These are phyloP conservation scores for Mythimna loreyi DNA, from an alignment of 2,888 invertebrate genomes.

Conservation along the genomic window DNA sequence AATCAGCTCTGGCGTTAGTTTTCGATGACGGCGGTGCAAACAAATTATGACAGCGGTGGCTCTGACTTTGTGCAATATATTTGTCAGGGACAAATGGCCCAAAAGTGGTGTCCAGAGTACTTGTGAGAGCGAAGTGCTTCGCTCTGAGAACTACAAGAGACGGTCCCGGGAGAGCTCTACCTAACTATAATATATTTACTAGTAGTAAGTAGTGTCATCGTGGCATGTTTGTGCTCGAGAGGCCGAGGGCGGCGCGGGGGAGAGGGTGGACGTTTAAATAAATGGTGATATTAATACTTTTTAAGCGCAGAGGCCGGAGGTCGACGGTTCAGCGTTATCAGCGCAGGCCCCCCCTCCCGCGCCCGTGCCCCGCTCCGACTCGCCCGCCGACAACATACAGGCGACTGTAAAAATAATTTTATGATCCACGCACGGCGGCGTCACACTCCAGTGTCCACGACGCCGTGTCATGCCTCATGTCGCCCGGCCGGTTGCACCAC, in stretches of 20 bases:
- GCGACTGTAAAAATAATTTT: constrained; percentile 59
- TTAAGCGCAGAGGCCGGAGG: constrained; percentile 79
- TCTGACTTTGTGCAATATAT: no score
- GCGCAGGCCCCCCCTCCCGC: constrained; percentile 50
- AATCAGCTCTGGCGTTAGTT: no score
- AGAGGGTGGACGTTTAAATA: constrained; percentile 70
- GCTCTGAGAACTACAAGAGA: neutral
- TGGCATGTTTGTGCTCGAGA: constrained; percentile 36
- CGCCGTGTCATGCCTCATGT: constrained; percentile 4
- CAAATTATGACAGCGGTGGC: no score
- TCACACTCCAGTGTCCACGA: constrained; percentile 48
- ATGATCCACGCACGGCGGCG: constrained; percentile 44
- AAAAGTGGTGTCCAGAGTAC: no score
- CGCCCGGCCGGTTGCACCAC: neutral
- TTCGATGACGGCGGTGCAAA: no score
- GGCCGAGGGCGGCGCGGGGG: constrained; percentile 31
- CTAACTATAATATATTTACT: constrained; percentile 4
- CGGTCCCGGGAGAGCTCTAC: neutral
- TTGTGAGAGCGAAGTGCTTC: neutral
- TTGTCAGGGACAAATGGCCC: no score
- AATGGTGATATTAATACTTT: constrained; percentile 79
- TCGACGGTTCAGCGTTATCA: constrained; percentile 79
- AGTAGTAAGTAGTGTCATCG: constrained; percentile 40
- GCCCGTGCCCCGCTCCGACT: constrained; percentile 47
- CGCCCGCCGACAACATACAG: constrained; percentile 42